Evolutionary conservation across 1,140 invertebrate species (phyloP), one percentile per base, ranked within the genome.

Genomic region (Polyergus mexicanus): DNA sequence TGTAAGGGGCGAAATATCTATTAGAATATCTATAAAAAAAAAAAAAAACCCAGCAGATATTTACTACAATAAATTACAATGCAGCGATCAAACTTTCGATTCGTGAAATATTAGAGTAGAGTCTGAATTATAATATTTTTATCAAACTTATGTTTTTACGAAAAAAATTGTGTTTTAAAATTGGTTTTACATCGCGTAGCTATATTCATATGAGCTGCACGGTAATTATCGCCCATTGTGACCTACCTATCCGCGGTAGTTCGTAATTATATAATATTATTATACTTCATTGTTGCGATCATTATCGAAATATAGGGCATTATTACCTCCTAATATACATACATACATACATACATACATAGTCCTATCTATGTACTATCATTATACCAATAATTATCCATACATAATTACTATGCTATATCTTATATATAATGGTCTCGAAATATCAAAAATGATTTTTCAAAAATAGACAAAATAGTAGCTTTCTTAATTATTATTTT

Each of bases 401-500:
- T 10, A 41, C 0, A 10, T 41, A 41, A 74, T 72, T 28, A 58
- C 1, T 22, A 22, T 54, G 3, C 32, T 56, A 2, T 4, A n/a
- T 54, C 13, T 74, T 54, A 10, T 41, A 28, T 28, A 32, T 11
- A 22, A 13, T 38, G 6, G 16, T 35, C 32, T 35, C n/a, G 6
- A 74, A 74, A 58, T 56, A 22, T 56, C n/a, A 74, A 28, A 58
- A 10, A 69, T n/a, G 10, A 32, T 25, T 58, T 58, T 74, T 38
- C n/a, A 16, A 32, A 74, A n/a, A 28, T 10, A 38, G 7, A 74
- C 19, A 38, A 25, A 35, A 58, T 16, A 56, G n/a, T 25, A 47
- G 4, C 32, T 74, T 74, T 25, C 25, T 16, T 58, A 74, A 63
- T 63, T 76, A n/a, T 5, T 63, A 10, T 10, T 75, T 44, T 76